Conservation (phyloP, 2,113 vertebrate genomes). For the Microtus montanus region DNA sequence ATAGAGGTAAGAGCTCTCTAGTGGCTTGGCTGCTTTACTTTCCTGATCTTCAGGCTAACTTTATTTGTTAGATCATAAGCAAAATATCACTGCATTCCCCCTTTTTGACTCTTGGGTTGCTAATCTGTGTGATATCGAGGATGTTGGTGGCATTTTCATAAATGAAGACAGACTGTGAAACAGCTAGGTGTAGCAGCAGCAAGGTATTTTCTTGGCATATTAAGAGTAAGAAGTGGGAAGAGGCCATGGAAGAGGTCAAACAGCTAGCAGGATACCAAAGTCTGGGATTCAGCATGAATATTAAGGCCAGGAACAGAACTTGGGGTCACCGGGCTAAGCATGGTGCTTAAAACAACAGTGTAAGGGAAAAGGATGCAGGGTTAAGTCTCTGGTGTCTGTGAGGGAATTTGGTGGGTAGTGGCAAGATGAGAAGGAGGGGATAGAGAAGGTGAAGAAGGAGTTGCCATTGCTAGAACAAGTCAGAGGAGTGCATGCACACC, state of each 20-base stretch:
- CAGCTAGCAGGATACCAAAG: neutral
- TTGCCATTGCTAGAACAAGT: neutral
- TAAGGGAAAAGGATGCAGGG: neutral
- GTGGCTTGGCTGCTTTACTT: too few relatives aligned
- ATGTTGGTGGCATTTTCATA: slow-evolving; percentile 12
- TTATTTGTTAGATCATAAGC: too few relatives aligned
- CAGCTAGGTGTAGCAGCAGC: neutral
- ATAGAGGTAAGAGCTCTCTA: too few relatives aligned
- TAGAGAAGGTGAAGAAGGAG: neutral
- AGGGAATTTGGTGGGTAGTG: neutral
- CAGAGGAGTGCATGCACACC: neutral
- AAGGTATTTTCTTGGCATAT: neutral
- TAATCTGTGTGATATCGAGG: neutral
- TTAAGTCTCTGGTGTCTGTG: neutral
- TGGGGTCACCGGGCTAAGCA: neutral
- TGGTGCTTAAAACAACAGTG: neutral
- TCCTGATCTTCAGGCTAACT: too few relatives aligned
- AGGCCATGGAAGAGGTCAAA: neutral
- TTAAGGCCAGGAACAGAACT: neutral
- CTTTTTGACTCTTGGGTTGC: neutral
- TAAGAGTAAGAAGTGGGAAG: neutral
- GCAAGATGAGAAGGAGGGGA: neutral
- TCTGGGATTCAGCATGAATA: slow-evolving; percentile 6
- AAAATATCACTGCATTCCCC: too few relatives aligned
- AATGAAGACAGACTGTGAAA: neutral